Evolutionary conservation across 2,888 invertebrate species (phyloP), one percentile per base, ranked within the genome.

Genomic region (Scaptomyza caliginosa): DNA sequence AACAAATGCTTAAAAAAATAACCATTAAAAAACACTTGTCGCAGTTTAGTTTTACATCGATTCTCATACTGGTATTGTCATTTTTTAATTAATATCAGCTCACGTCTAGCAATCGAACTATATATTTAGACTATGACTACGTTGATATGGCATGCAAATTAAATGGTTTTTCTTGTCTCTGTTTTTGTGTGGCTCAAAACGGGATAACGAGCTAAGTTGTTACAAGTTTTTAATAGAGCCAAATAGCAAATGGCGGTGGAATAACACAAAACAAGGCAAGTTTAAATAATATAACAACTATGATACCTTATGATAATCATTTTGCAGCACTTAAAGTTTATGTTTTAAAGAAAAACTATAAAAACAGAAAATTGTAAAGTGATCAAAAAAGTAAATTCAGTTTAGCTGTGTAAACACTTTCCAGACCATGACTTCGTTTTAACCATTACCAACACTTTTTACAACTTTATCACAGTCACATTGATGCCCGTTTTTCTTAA

Each of bases 171-270:
- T 57, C 68, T 36, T 57, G 58, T 67, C 55, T 63, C 57, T 36
- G 42, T 55, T 54, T 38, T 58, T 40, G 42, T 65, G 39, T 32
- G 43, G 36, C 54, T 50, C 50, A 51, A 71, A 85, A 52, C 51
- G 55, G 68, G 64, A 74, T 82, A 84, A 84, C 86, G 81, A 78
- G 74, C 58, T 72, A 77, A 84, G 73, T 89, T 90, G 82, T 46
- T 82, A 89, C 90, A 89, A 90, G 88, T 90, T 90, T 89, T 89
- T 89, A 89, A 89, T 89, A 79, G 90, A 89, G 83, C 81, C 74
- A 75, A 77, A 74, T 74, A 73, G 69, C 70, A 70, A 75, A 66
- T 54, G 54, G 48, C 67, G 36, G 39, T 32, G 21, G 8, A 3
- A 56, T 48, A 72, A 60, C 72, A 60, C 34, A 34, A 50, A 63